Percentiles rank a stretch among this genome's conserved stretches.
These are phyloP conservation scores for Eugnorisma glareosa DNA, from an alignment of 2,888 invertebrate species.

Conservation along the genomic window DNA sequence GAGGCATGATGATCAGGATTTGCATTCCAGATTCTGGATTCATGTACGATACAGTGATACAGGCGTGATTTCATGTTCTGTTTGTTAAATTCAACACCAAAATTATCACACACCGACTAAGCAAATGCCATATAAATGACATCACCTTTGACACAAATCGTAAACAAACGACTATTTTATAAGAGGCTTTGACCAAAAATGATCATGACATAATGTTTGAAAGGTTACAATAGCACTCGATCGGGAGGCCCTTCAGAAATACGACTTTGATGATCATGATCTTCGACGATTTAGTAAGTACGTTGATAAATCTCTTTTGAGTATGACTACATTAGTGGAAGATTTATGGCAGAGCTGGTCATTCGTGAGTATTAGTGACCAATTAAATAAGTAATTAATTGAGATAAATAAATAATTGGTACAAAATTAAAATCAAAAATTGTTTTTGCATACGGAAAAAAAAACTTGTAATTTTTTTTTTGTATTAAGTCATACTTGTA, in stretches of 20 bases:
- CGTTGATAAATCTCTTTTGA: background rate
- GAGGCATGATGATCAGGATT: no score
- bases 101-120: conserved; percentile 4
- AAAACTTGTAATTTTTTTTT: background rate
- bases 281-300: background rate
- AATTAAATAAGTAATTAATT: conserved; percentile 12
- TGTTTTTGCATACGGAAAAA: background rate
- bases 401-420: no score
- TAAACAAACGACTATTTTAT: conserved; percentile 41
- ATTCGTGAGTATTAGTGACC: background rate
- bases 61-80: background rate
- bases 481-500: background rate
- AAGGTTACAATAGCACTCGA: conserved; percentile 37
- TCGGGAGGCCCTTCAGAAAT: conserved; percentile 15
- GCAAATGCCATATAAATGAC: conserved; percentile 56
- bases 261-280: background rate
- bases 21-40: background rate
- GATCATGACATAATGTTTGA: conserved; percentile 38
- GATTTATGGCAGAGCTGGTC: background rate
- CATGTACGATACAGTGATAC: background rate
- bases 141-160: conserved; percentile 42
- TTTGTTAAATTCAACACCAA: background rate
- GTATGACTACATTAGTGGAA: no score
- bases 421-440: conserved; percentile 9
- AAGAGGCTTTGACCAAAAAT: conserved; percentile 29